These are phyloP conservation scores for Tinea trinotella DNA, from an alignment of 2,888 invertebrate species.

Conservation along the genomic window DNA sequence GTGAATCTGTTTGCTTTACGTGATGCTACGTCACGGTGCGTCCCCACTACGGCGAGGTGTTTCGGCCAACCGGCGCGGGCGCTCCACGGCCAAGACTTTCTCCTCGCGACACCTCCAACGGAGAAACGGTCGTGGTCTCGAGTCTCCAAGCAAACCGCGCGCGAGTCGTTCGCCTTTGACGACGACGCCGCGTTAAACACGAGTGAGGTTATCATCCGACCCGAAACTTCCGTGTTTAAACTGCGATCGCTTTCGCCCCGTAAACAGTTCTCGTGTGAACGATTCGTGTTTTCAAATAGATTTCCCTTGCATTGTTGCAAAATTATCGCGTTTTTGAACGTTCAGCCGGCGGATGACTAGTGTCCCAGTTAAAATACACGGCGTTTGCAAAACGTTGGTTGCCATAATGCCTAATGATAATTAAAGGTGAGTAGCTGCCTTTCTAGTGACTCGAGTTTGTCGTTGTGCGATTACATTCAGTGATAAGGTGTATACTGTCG, in stretches of 20 bases:
- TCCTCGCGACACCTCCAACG: slow-evolving; percentile 64
- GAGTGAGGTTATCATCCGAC: slow-evolving; percentile 22
- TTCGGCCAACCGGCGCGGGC: slow-evolving; percentile 51
- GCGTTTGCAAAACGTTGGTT: slow-evolving; percentile 30
- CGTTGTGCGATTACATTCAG: slow-evolving; percentile 53
- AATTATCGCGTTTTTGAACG: slow-evolving; percentile 17
- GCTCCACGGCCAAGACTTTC: slow-evolving; percentile 70
- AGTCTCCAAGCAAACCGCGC: slow-evolving; percentile 55
- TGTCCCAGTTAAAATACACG: slow-evolving; percentile 26
- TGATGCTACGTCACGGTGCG: slow-evolving; percentile 38
- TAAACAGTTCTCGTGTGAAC: slow-evolving; percentile 49
- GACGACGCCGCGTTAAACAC: slow-evolving; percentile 27
- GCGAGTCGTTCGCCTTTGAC: slow-evolving; percentile 53
- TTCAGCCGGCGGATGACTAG: slow-evolving; percentile 30
- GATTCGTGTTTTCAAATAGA: slow-evolving; percentile 42
- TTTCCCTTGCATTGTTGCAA: slow-evolving; percentile 23
- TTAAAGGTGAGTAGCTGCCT: slow-evolving; percentile 55
- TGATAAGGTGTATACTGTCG: slow-evolving; percentile 52
- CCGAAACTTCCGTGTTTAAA: slow-evolving; percentile 49
- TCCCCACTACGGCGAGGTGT: slow-evolving; percentile 40
- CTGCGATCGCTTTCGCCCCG: slow-evolving; percentile 52
- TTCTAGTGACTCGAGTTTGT: slow-evolving; percentile 38
- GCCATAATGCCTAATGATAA: slow-evolving; percentile 45
- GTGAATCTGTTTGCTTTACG: slow-evolving; percentile 45
- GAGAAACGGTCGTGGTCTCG: slow-evolving; percentile 50